Conservation (phyloP, 2,113 vertebrate genomes). For the Clinocottus analis region DNA sequence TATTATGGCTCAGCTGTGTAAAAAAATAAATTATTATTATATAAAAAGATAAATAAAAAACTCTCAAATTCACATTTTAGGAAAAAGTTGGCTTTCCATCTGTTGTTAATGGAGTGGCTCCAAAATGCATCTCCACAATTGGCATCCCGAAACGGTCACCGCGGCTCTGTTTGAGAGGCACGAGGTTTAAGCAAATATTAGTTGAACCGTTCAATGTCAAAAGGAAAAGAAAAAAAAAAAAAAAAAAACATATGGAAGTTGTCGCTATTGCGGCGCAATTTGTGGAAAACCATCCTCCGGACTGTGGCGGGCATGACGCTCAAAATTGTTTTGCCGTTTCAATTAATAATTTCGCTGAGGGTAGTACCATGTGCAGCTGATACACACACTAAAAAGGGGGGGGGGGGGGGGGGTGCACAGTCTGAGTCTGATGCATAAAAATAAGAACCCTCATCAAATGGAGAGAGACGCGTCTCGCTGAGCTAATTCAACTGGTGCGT, state of each 20-base stretch:
- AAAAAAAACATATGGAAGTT: slow-evolving; percentile 44
- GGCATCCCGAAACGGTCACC: slow-evolving; percentile 48
- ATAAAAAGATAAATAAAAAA: background rate
- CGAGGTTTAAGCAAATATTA: slow-evolving; percentile 55
- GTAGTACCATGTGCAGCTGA: slow-evolving; percentile 11
- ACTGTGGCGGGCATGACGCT: background rate
- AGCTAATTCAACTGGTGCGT: slow-evolving; percentile 39
- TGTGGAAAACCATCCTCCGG: background rate
- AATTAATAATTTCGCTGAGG: slow-evolving; percentile 9
- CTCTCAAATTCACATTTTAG: slow-evolving; percentile 29
- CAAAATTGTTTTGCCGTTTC: slow-evolving; percentile 27
- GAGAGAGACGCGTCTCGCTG: slow-evolving; percentile 44
- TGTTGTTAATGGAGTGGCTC: slow-evolving; percentile 58
- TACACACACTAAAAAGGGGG: background rate
- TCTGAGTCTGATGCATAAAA: slow-evolving; percentile 35
- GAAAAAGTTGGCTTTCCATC: slow-evolving; percentile 57
- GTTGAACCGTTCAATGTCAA: slow-evolving; percentile 54
- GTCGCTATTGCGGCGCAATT: slow-evolving; percentile 13
- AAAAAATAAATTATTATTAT: background rate
- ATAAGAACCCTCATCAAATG: slow-evolving; percentile 26
- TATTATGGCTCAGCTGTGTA: slow-evolving; percentile 35
- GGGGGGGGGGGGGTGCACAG: background rate
- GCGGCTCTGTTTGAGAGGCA: slow-evolving; percentile 34
- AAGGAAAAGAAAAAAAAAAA: no score
- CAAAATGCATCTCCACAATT: slow-evolving; percentile 45